phyloP scores from a whole-genome alignment of 1,140 invertebrate species.

The Ladona fulva region DNA sequence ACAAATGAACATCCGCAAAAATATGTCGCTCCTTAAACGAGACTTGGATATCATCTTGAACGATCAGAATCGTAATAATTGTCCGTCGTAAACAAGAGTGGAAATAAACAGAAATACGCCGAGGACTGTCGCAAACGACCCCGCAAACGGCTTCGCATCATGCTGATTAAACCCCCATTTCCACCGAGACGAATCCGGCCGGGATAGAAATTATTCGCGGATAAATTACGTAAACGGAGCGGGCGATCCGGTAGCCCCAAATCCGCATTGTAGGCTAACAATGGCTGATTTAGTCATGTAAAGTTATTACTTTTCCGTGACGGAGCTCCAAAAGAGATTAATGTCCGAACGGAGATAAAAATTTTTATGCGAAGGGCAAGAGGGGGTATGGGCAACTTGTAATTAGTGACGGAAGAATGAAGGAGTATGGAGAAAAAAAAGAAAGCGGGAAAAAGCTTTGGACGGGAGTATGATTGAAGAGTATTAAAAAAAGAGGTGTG shows the following conservation, averaged over 20 bases:
- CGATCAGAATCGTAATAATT: no score
- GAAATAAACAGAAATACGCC: no score
- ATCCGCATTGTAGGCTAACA: neutral
- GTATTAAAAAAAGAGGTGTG: neutral
- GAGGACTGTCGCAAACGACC: no score
- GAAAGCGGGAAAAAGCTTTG: neutral
- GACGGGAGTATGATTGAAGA: constrained; percentile 1
- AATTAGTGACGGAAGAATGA: constrained; percentile 4
- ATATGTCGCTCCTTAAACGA: no score
- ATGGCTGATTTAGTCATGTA: constrained; percentile 9
- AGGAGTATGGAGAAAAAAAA: neutral
- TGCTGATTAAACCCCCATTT: no score
- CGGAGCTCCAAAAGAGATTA: neutral
- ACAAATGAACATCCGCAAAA: no score
- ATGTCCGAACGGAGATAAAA: neutral
- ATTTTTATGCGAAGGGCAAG: neutral
- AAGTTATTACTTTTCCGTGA: constrained; percentile 7
- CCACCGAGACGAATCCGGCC: no score
- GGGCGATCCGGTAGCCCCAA: neutral
- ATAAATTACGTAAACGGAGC: neutral
- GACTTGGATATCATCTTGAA: no score
- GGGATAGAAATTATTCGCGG: neutral
- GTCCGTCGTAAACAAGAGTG: no score
- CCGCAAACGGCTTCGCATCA: no score
- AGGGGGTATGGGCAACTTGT: neutral